Conservation (phyloP, 2,797 vertebrate genomes). For the Diplodus sargus region DNA sequence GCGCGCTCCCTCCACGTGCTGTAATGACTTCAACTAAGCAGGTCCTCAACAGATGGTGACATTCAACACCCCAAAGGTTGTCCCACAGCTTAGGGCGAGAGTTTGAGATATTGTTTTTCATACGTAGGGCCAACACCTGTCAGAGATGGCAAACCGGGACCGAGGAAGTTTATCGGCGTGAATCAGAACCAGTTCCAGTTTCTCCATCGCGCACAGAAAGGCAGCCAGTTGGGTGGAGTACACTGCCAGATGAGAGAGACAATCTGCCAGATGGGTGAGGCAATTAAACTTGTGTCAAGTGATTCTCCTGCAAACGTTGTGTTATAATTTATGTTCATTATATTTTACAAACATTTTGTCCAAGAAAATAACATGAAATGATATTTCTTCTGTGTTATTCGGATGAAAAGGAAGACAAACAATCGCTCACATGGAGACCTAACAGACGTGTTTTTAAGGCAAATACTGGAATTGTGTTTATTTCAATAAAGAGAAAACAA, state of each 20-base stretch:
- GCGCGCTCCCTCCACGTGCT: conserved; percentile 42
- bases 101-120: conserved; percentile 70
- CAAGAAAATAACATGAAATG: no score
- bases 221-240: conserved; percentile 40
- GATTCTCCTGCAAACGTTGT: conserved; percentile 4
- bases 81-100: conserved; percentile 53
- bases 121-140: conserved; percentile 70
- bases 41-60: conserved; percentile 82
- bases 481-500: not conserved
- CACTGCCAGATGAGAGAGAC: conserved; percentile 12
- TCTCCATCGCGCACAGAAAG: conserved; percentile 19
- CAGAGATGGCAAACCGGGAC: conserved; percentile 51
- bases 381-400: not conserved
- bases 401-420: not conserved
- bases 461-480: not conserved
- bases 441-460: no score
- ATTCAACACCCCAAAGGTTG: conserved; percentile 77
- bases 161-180: conserved; percentile 34
- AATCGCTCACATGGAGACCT: no score
- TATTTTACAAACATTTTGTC: no score
- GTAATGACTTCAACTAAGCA: conserved; percentile 71
- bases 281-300: conserved; percentile 13
- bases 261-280: conserved; percentile 24
- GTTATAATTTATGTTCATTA: conserved; percentile 10
- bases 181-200: conserved; percentile 40